Evolutionary conservation across 2,888 invertebrate species (phyloP).

Genomic region (Drosophila sordidapex): DNA sequence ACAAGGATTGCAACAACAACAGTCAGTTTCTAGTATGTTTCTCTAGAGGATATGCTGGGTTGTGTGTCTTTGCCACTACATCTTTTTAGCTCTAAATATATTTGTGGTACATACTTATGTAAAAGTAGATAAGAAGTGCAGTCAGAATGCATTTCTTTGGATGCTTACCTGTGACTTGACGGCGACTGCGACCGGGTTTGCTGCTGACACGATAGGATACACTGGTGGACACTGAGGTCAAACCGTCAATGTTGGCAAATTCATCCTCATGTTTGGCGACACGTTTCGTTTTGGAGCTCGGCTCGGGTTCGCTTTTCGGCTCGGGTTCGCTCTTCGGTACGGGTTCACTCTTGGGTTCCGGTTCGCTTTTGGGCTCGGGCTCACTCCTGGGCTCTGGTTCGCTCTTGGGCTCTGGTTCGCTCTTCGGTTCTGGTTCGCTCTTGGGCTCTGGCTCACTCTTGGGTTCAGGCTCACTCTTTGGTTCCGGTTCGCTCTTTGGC

Average conservation of each 20-base stretch:
- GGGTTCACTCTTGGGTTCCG: conserved; percentile 84
- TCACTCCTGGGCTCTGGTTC: conserved; percentile 84
- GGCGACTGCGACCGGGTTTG: conserved; percentile 83
- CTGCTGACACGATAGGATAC: conserved; percentile 92
- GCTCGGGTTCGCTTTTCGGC: conserved; percentile 84
- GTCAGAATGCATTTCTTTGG: background rate
- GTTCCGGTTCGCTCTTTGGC: conserved; percentile 64
- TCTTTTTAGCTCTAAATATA: conserved; percentile 58
- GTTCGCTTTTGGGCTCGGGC: conserved; percentile 81
- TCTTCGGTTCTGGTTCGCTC: conserved; percentile 85
- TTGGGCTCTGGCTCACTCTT: conserved; percentile 82
- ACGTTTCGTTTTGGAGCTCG: conserved; percentile 85
- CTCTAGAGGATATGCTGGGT: conserved; percentile 47
- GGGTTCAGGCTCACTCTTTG: conserved; percentile 76
- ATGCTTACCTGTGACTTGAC: conserved; percentile 73
- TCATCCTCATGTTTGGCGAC: conserved; percentile 85
- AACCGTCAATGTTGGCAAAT: conserved; percentile 86
- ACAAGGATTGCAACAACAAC: conserved; percentile 47
- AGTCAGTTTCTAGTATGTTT: conserved; percentile 38
- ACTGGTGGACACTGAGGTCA: conserved; percentile 90
- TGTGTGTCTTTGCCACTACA: conserved; percentile 46
- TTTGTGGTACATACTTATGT: conserved; percentile 1
- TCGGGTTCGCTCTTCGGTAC: conserved; percentile 84
- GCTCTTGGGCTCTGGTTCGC: conserved; percentile 85
- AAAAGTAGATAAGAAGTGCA: conserved; percentile 8